A percentile compares a stretch with the other conserved stretches of the same genome.
Conservation (phyloP, 2,113 vertebrate species). For the Phyllopteryx taeniolatus region DNA sequence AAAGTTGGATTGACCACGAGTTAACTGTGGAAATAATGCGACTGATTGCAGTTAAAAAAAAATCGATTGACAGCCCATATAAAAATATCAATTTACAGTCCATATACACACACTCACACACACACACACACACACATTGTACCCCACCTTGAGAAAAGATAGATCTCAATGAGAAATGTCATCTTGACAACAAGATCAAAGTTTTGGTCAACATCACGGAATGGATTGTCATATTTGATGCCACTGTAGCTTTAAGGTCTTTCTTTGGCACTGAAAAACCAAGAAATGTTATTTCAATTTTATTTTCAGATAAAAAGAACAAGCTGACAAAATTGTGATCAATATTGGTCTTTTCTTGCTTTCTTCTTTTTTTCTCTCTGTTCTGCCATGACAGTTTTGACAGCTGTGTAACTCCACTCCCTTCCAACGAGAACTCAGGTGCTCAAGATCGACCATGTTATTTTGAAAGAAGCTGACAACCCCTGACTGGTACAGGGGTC, state of each 20-base stretch:
- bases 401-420: constrained; percentile 45
- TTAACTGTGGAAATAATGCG: too few species aligned
- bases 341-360: background rate
- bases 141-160: background rate
- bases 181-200: background rate
- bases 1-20: too few species aligned
- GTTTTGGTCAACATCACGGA: background rate
- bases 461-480: constrained; percentile 42
- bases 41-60: too few species aligned
- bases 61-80: too few species aligned
- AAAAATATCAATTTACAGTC: too few species aligned
- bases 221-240: background rate
- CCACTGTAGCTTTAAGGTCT: background rate
- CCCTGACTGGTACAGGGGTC: constrained; percentile 41
- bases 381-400: constrained; percentile 30
- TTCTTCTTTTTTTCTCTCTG: background rate
- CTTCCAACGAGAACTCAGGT: constrained; percentile 43
- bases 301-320: background rate
- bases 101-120: too few species aligned
- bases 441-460: constrained; percentile 49
- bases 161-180: background rate
- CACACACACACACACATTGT: too few species aligned
- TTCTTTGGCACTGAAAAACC: background rate
- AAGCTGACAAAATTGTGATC: constrained; percentile 15
- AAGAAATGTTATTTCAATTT: background rate